A percentile compares a stretch with the other conserved stretches of the same genome.
phyloP scores from a whole-genome alignment of 2,888 invertebrate genomes.

The Linyphia triangularis region DNA sequence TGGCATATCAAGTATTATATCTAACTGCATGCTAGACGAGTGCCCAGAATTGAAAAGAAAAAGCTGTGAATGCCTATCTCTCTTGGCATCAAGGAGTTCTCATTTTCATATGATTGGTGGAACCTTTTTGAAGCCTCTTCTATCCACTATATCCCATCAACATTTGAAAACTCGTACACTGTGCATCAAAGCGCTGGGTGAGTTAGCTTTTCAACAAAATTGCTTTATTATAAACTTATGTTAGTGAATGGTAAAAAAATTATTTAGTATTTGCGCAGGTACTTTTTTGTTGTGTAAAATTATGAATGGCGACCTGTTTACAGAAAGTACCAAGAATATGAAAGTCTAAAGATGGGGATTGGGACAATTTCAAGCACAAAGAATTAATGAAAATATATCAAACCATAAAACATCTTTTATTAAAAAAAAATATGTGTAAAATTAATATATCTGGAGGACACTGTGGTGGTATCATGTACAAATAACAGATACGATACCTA shows the following conservation, averaged over 20 bases:
- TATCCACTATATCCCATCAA: constrained; percentile 88
- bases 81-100: constrained; percentile 84
- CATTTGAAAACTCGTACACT: constrained; percentile 89
- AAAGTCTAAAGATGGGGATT: too few relatives aligned
- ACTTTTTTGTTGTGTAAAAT: not conserved
- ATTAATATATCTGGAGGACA: too few relatives aligned
- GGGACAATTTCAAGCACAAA: too few relatives aligned
- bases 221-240: not conserved
- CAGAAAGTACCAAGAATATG: too few relatives aligned
- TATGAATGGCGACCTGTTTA: too few relatives aligned
- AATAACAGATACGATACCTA: too few relatives aligned
- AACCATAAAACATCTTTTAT: too few relatives aligned
- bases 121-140: constrained; percentile 86
- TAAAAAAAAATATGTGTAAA: too few relatives aligned
- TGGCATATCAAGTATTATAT: constrained; percentile 87
- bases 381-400: too few relatives aligned
- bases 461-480: too few relatives aligned
- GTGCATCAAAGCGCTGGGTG: constrained; percentile 87
- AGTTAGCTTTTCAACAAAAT: constrained; percentile 71
- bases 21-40: constrained; percentile 87
- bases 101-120: constrained; percentile 89
- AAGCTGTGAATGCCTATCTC: constrained; percentile 86
- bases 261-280: not conserved
- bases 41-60: constrained; percentile 90
- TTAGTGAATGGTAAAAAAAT: not conserved